Percentiles rank a stretch among this genome's conserved stretches.
phyloP scores from a whole-genome alignment of 1,140 invertebrate genomes.

The Drosophila sp. region DNA sequence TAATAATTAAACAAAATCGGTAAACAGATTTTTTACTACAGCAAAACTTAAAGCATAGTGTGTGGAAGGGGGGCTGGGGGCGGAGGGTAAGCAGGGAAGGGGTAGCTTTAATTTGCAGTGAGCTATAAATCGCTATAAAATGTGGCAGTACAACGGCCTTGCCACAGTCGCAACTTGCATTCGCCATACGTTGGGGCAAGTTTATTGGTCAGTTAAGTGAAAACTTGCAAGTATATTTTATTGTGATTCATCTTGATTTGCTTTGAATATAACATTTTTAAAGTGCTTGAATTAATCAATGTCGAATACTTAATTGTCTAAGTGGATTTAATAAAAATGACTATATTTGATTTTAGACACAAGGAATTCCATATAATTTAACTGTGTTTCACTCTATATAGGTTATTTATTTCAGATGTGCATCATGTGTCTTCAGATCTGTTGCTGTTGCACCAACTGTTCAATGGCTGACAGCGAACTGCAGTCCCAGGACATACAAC shows the following conservation, averaged over 20 bases:
- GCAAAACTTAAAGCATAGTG: too few relatives aligned
- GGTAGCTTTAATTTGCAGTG: slow-evolving; percentile 1
- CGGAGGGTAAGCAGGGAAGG: too few relatives aligned
- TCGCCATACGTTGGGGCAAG: neutral
- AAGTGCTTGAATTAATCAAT: too few relatives aligned
- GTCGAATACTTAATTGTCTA: too few relatives aligned
- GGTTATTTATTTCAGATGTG: neutral
- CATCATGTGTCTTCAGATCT: slow-evolving; percentile 11
- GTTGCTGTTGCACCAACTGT: neutral
- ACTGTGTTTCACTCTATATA: neutral
- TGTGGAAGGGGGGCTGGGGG: neutral
- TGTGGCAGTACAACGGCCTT: neutral
- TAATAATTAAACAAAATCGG: neutral
- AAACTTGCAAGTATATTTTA: neutral
- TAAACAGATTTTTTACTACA: slow-evolving; percentile 15
- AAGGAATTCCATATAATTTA: too few relatives aligned
- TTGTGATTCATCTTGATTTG: neutral
- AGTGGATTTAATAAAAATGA: too few relatives aligned
- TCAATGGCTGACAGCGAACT: neutral
- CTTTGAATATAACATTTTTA: too few relatives aligned
- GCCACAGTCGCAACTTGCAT: slow-evolving; percentile 6
- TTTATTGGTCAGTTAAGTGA: neutral
- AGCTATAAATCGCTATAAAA: slow-evolving; percentile 21
- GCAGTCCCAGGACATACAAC: slow-evolving; percentile 21
- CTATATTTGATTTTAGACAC: too few relatives aligned